phyloP scores from a whole-genome alignment of 2,797 vertebrate species.

The Catostomus latipinnis region DNA sequence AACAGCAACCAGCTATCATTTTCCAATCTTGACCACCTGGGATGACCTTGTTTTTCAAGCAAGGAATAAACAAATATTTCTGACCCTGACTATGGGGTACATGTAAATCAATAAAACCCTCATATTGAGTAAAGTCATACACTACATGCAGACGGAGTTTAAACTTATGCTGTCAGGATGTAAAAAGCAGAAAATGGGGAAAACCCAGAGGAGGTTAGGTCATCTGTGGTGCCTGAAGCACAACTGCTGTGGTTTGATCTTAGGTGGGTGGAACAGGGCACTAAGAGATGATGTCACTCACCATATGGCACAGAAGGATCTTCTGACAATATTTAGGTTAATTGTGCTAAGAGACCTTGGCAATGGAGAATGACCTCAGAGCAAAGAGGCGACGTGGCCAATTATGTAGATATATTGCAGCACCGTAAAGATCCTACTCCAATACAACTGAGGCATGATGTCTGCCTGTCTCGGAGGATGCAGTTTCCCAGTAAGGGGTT shows the following conservation, averaged over 20 bases:
- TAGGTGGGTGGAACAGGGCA: constrained; percentile 37
- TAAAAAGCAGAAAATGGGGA: constrained; percentile 50
- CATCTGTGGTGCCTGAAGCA: constrained; percentile 2
- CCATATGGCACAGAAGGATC: constrained; percentile 37
- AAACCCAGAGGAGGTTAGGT: constrained; percentile 52
- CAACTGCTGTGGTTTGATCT: constrained; percentile 45
- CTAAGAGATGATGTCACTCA: constrained; percentile 54
- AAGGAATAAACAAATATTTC: neutral
- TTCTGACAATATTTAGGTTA: constrained; percentile 48
- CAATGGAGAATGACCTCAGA: constrained; percentile 29
- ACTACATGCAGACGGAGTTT: constrained; percentile 12
- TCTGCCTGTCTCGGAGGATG: constrained; percentile 30
- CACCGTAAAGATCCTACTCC: neutral
- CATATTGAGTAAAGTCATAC: neutral
- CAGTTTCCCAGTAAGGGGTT: neutral
- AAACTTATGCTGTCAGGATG: constrained; percentile 34
- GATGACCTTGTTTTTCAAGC: neutral
- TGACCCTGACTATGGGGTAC: neutral
- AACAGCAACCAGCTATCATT: neutral
- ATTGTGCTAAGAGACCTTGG: constrained; percentile 31
- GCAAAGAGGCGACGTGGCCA: constrained; percentile 15
- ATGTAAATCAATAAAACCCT: constrained; percentile 15
- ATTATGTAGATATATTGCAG: constrained; percentile 22
- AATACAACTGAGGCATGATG: constrained; percentile 15
- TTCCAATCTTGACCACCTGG: constrained; percentile 13